These are phyloP conservation scores for Rissa tridactyla DNA, from an alignment of 2,113 vertebrate genomes.

Conservation along the genomic window DNA sequence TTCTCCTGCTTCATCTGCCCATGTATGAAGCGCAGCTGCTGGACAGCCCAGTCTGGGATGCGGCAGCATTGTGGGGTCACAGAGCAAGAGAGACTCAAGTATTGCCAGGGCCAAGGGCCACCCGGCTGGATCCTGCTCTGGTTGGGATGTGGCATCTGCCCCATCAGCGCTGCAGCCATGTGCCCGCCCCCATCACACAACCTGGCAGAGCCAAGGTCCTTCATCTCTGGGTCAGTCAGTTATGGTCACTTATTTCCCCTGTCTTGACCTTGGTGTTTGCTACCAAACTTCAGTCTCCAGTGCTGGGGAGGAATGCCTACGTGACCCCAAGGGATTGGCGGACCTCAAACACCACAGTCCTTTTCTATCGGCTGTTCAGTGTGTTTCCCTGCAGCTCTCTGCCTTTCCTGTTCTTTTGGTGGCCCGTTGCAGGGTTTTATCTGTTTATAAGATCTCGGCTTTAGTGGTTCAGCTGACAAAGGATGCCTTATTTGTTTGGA, in stretches of 20 bases:
- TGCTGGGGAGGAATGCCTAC: rapidly evolving
- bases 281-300: background rate
- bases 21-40: rapidly evolving
- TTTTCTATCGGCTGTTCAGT: background rate
- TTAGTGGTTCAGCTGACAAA: background rate
- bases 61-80: rapidly evolving
- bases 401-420: background rate
- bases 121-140: rapidly evolving
- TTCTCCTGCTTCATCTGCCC: background rate
- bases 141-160: background rate
- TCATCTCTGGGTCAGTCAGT: background rate
- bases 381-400: rapidly evolving
- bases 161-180: background rate
- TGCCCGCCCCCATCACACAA: rapidly evolving
- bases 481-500: background rate
- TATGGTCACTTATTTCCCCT: background rate
- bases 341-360: rapidly evolving
- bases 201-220: background rate
- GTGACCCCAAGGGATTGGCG: rapidly evolving
- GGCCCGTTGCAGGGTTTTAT: background rate
- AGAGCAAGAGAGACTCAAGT: background rate
- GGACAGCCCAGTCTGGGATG: background rate
- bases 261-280: background rate
- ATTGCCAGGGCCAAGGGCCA: rapidly evolving
- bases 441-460: rapidly evolving